Percentiles rank a stretch among this genome's conserved stretches.
Evolutionary conservation across 1,140 invertebrate genomes (phyloP).

Genomic region (Vanessa tameamea): DNA sequence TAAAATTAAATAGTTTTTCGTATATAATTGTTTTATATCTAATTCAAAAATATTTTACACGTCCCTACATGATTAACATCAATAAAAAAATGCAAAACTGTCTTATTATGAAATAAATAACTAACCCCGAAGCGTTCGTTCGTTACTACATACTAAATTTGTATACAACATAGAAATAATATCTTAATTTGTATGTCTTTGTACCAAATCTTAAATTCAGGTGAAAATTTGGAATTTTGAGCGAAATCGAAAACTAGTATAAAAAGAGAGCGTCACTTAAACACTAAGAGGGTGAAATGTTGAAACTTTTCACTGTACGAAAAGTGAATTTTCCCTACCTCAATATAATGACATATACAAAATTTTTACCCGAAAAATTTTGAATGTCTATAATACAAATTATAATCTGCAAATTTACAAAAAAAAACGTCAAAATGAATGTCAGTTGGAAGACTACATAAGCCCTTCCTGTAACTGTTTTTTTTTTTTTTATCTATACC

Average conservation of each 20-base stretch:
- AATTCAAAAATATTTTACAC: slow-evolving; percentile 59
- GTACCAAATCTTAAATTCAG: slow-evolving; percentile 68
- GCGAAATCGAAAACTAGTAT: slow-evolving; percentile 42
- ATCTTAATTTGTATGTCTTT: slow-evolving; percentile 76
- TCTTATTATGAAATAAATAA: slow-evolving; percentile 72
- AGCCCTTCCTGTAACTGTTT: background rate
- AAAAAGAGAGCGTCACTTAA: slow-evolving; percentile 41
- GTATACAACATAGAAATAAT: slow-evolving; percentile 68
- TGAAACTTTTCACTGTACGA: slow-evolving; percentile 58
- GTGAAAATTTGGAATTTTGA: slow-evolving; percentile 58
- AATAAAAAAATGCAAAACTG: slow-evolving; percentile 68
- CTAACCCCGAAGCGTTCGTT: slow-evolving; percentile 50
- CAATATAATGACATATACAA: slow-evolving; percentile 57
- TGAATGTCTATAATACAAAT: slow-evolving; percentile 53
- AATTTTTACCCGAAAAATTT: slow-evolving; percentile 69
- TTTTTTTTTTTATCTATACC: background rate
- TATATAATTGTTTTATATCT: slow-evolving; percentile 47
- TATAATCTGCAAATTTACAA: slow-evolving; percentile 15
- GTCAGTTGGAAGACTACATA: background rate
- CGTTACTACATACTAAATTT: slow-evolving; percentile 62
- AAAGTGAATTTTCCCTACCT: slow-evolving; percentile 64
- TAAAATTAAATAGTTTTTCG: slow-evolving; percentile 3
- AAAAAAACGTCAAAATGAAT: slow-evolving; percentile 5
- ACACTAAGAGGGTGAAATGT: slow-evolving; percentile 53
- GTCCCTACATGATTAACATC: slow-evolving; percentile 55